Conservation (phyloP, 2,113 vertebrate genomes). For the Carassius carassius region DNA sequence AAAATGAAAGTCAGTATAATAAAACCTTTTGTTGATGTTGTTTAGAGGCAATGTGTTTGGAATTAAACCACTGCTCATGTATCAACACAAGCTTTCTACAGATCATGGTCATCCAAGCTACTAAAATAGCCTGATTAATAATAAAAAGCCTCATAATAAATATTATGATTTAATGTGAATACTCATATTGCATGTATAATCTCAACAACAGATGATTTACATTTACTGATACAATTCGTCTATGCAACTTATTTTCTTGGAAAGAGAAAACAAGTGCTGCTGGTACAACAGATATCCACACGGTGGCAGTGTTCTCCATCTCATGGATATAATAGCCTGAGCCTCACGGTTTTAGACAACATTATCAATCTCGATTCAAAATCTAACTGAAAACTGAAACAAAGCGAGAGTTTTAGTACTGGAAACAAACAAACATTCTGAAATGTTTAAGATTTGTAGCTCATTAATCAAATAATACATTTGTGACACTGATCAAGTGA, state of each 20-base stretch:
- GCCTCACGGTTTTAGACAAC: background rate
- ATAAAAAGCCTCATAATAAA: background rate
- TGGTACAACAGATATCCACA: background rate
- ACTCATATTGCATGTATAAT: background rate
- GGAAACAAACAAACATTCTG: background rate
- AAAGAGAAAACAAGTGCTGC: background rate
- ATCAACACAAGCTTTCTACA: background rate
- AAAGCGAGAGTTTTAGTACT: background rate
- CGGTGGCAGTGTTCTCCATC: conserved; percentile 19
- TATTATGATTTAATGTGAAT: background rate
- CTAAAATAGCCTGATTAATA: background rate
- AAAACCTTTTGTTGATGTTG: background rate
- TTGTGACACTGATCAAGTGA: background rate
- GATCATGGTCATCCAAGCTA: background rate
- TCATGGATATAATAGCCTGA: background rate
- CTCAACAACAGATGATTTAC: background rate
- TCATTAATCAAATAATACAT: background rate
- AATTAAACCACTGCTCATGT: background rate
- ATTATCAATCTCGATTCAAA: background rate
- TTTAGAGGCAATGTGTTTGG: background rate
- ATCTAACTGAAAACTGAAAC: background rate
- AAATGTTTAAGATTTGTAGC: background rate
- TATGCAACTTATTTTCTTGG: background rate
- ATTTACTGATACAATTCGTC: background rate
- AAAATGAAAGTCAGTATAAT: background rate